A percentile compares a stretch with the other conserved stretches of the same genome.
These are phyloP conservation scores for Pituophis catenifer DNA, from an alignment of 2,113 vertebrate species.

Conservation along the genomic window DNA sequence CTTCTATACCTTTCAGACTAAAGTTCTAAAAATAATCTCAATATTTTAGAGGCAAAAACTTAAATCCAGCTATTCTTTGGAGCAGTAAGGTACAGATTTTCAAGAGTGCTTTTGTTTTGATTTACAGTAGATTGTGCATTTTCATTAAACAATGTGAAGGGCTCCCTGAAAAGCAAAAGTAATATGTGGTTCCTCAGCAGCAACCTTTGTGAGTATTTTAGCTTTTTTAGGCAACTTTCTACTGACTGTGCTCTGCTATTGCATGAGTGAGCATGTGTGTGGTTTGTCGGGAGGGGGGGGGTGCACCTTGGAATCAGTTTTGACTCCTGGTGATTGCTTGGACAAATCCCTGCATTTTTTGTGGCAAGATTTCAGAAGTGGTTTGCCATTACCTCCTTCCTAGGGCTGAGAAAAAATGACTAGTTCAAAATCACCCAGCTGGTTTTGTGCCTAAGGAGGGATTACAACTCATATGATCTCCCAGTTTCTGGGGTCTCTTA, in stretches of 20 bases:
- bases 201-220: conserved; percentile 1
- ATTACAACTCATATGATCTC: background rate
- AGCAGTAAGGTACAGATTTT: conserved; percentile 11
- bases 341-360: no score
- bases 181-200: background rate
- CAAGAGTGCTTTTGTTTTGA: conserved; percentile 14
- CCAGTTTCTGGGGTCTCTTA: background rate
- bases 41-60: conserved; percentile 16
- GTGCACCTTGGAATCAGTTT: no score
- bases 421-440: no score
- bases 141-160: conserved; percentile 28
- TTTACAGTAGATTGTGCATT: background rate
- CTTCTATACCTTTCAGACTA: conserved; percentile 44
- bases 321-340: no score
- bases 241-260: background rate
- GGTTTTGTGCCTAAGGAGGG: background rate
- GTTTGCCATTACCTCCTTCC: no score
- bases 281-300: no score
- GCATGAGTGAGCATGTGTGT: rapidly evolving
- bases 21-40: conserved; percentile 16
- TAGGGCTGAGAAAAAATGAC: no score
- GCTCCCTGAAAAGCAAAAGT: conserved; percentile 43
- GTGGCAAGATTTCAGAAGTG: no score
- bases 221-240: background rate
- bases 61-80: conserved; percentile 1